These are phyloP conservation scores for Leucophenga varia DNA, from an alignment of 1,140 invertebrate species.

Conservation along the genomic window DNA sequence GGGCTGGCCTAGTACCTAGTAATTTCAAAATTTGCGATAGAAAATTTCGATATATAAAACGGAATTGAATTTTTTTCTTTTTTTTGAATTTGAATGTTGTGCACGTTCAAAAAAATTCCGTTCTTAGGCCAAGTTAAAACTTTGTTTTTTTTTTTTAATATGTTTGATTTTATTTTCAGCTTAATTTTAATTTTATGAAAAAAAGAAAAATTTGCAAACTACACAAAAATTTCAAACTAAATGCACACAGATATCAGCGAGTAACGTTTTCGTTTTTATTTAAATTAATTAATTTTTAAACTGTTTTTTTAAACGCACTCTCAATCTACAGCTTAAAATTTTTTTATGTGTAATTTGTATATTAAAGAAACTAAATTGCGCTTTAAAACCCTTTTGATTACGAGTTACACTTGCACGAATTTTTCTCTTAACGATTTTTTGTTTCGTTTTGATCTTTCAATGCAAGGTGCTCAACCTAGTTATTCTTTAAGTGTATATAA, in stretches of 20 bases:
- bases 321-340: constrained; percentile 48
- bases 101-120: constrained; percentile 19
- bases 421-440: no score
- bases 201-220: no score
- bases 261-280: constrained; percentile 13
- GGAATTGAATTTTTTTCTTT: constrained; percentile 7
- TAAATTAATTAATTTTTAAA: constrained; percentile 18
- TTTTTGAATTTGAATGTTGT: constrained; percentile 3
- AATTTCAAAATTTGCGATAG: constrained; percentile 21
- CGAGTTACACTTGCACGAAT: constrained; percentile 7
- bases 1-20: constrained; percentile 57
- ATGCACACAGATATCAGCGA: constrained; percentile 39
- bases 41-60: no score
- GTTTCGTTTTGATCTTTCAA: neutral
- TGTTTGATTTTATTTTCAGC: constrained; percentile 48
- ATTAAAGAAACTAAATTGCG: constrained; percentile 25
- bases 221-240: constrained; percentile 33
- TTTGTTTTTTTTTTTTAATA: neutral
- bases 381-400: constrained; percentile 31
- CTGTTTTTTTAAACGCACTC: constrained; percentile 18
- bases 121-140: constrained; percentile 15
- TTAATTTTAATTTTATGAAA: no score
- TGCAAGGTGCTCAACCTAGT: constrained; percentile 15
- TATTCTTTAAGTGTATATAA: constrained; percentile 23
- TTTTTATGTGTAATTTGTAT: constrained; percentile 6